Conservation (phyloP, 1,140 invertebrate species). For the Zaprionus tsacasi region DNA sequence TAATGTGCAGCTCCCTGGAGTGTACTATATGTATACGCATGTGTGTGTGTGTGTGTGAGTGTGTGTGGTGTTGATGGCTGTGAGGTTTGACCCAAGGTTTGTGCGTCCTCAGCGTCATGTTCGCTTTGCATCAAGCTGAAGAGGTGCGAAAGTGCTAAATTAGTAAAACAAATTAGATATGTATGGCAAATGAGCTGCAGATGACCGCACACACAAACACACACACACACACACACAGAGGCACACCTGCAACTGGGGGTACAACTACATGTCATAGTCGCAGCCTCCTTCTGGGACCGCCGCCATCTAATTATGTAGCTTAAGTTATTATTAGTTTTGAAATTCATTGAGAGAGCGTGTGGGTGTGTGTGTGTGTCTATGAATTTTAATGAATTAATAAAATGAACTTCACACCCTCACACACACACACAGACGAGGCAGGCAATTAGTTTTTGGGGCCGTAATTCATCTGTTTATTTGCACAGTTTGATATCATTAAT, state of each 20-base stretch:
- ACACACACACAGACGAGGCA: constrained; percentile 6
- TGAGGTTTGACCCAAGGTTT: constrained; percentile 18
- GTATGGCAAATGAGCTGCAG: constrained; percentile 44
- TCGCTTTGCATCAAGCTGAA: constrained; percentile 64
- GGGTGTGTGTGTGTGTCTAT: constrained; percentile 53
- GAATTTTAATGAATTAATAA: constrained; percentile 82
- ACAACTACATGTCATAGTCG: background rate
- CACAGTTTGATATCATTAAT: constrained; percentile 78
- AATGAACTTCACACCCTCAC: constrained; percentile 61
- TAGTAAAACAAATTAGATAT: constrained; percentile 81
- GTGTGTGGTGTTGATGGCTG: constrained; percentile 24
- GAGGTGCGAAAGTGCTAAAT: constrained; percentile 72
- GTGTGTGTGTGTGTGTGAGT: constrained; percentile 24
- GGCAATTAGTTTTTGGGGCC: constrained; percentile 51
- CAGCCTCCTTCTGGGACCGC: constrained; percentile 42
- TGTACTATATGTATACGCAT: constrained; percentile 25
- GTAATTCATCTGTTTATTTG: constrained; percentile 76
- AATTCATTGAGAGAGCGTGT: constrained; percentile 38
- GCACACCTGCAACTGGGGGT: constrained; percentile 13
- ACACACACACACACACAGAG: constrained; percentile 4
- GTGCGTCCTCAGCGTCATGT: constrained; percentile 11
- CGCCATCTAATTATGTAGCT: constrained; percentile 68
- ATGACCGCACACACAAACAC: constrained; percentile 15
- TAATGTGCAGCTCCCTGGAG: constrained; percentile 70
- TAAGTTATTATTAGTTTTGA: constrained; percentile 75